These are phyloP conservation scores for Aviceda subcristata DNA, from an alignment of 2,113 vertebrate genomes.

Conservation along the genomic window DNA sequence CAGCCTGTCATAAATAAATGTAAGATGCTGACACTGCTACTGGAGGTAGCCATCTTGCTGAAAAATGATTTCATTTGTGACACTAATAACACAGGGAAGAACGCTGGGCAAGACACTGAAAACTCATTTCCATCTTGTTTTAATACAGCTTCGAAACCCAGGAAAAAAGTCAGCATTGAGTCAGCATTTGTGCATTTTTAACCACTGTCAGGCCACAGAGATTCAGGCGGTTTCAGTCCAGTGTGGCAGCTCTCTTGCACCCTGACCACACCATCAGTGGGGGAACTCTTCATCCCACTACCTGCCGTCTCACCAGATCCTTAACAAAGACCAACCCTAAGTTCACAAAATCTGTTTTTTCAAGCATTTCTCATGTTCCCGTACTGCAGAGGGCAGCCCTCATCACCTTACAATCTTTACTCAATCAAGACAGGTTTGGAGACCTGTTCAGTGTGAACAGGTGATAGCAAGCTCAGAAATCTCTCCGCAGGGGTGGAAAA, in stretches of 20 bases:
- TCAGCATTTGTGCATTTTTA: constrained; percentile 8
- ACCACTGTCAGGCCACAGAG: not conserved
- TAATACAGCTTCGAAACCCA: not conserved
- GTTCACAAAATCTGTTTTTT: not conserved
- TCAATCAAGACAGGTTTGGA: not conserved
- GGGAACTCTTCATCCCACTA: not conserved
- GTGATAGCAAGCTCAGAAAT: not conserved
- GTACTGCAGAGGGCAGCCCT: not conserved
- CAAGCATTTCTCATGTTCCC: not conserved
- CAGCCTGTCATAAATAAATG: constrained; percentile 29
- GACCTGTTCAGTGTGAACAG: not conserved
- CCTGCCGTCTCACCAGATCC: not conserved
- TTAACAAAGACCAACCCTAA: not conserved
- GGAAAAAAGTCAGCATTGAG: not conserved
- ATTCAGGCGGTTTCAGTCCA: not conserved
- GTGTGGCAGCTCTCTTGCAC: not conserved
- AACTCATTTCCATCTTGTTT: constrained; percentile 35
- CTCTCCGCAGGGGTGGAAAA: not conserved
- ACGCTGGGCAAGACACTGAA: not conserved
- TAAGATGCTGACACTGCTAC: constrained; percentile 47
- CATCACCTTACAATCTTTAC: not conserved
- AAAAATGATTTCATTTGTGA: constrained; percentile 42
- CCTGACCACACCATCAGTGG: not conserved
- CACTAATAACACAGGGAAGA: constrained; percentile 43
- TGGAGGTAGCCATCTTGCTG: constrained; percentile 43